These are phyloP conservation scores for Acanthopleura granulata DNA, from an alignment of 2,888 invertebrate genomes.

Conservation along the genomic window DNA sequence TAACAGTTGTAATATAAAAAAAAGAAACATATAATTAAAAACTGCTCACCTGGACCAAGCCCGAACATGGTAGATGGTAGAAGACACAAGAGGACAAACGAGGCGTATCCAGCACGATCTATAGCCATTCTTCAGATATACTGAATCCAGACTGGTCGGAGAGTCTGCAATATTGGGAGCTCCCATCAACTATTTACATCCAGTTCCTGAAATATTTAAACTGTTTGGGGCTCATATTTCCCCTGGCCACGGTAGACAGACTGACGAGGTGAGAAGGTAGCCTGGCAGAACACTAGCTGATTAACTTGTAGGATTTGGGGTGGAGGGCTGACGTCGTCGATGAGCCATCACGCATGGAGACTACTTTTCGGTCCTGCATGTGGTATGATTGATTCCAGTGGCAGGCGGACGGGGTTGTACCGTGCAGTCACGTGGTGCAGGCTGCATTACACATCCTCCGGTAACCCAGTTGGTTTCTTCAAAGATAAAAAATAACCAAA, in stretches of 20 bases:
- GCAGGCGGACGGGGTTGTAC: background rate
- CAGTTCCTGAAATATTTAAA: conserved; percentile 19
- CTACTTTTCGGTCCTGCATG: conserved; percentile 7
- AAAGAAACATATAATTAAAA: too few species aligned
- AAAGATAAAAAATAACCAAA: background rate
- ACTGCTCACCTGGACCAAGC: too few species aligned
- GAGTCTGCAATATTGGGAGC: conserved; percentile 7
- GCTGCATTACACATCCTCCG: background rate
- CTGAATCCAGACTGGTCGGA: background rate
- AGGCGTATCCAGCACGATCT: conserved; percentile 5
- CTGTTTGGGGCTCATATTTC: conserved; percentile 14
- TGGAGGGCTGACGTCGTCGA: background rate
- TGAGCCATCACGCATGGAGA: conserved; percentile 6
- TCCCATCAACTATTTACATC: conserved; percentile 18
- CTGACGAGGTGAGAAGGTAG: conserved; percentile 6
- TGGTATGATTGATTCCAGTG: background rate
- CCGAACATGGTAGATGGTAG: background rate
- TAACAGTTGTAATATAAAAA: too few species aligned
- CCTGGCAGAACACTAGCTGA: background rate
- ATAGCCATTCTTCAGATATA: background rate
- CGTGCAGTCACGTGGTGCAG: background rate
- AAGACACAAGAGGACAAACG: background rate
- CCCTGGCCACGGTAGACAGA: background rate
- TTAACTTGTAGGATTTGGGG: background rate
- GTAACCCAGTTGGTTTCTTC: background rate